Evolutionary conservation across 2,113 vertebrate genomes (phyloP), one percentile per base, ranked within the genome.

Genomic region (Formicarius rufipectus): DNA sequence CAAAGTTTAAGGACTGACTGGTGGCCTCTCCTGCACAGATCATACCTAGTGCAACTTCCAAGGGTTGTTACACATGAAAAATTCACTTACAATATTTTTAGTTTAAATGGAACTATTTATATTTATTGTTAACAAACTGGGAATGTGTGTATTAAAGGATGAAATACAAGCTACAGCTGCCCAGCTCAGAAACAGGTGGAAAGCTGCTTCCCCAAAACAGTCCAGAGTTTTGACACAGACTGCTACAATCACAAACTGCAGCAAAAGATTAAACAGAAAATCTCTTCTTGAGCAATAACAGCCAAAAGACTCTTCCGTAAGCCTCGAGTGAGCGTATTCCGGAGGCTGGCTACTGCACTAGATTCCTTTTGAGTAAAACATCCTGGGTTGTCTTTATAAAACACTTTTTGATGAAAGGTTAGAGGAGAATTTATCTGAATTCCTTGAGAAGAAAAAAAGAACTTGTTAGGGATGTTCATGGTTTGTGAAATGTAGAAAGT

Each of bases 231-330:
- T 79, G 77, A 87, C 91, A 87, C 0, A 66, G 62, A 35, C 18
- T 76, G 58, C 40, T 69, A 79, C 31, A 91, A 44, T 74, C 59
- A 56, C 45, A 73, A 87, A 64, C 69, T 76, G 62, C 27, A 76
- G 72, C 63, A 73, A 77, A 91, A 90, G 37, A 86, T 94, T 66
- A 93, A 94, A 93, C 67, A 80, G 56, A 95, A 93, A 85, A 47
- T 77, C 40, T 85, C 15, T 69, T 79, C 59, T 39, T 63, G 89
- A 89, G 68, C 44, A 91, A 0, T 53, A 87, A 85, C 75, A 91
- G 62, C 14, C 64, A 2, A 78, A 78, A 89, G 33, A 77, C 11
- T 66, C 78, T 52, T 74, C 33, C 5, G 0, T 22, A 15, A 16
- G 18, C 33, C 73, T 76, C 45, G 62, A 78, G 55, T 12, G 17